Evolutionary conservation across 1,140 invertebrate species (phyloP).

Genomic region (Hyphantria cunea): DNA sequence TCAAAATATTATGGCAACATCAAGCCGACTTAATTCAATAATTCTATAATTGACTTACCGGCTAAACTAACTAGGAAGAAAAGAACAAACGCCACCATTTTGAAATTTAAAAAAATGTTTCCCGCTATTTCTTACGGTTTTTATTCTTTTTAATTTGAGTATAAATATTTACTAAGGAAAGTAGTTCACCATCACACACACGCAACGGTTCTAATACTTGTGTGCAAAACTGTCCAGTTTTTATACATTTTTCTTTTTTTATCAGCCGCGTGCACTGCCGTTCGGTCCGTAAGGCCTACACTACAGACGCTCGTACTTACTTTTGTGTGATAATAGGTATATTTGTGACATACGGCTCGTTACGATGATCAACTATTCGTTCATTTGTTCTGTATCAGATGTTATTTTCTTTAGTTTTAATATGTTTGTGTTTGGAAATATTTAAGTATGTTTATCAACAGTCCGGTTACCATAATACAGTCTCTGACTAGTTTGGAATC

Average conservation of each 20-base stretch:
- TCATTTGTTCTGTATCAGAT: neutral
- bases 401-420: no score
- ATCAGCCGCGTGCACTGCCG: constrained; percentile 5
- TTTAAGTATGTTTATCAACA: no score
- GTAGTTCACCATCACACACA: constrained; percentile 29
- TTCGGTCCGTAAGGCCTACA: constrained; percentile 6
- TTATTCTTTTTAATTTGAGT: neutral
- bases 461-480: no score
- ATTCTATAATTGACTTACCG: no score
- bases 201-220: constrained; percentile 19
- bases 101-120: constrained; percentile 5
- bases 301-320: neutral
- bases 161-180: neutral
- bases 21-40: no score
- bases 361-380: neutral
- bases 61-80: constrained; percentile 28
- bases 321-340: constrained; percentile 21
- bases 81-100: constrained; percentile 29
- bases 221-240: constrained; percentile 1
- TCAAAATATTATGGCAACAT: no score
- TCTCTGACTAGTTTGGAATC: no score
- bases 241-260: constrained; percentile 40
- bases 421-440: no score
- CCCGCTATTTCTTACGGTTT: neutral
- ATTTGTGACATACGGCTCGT: constrained; percentile 15